These are phyloP conservation scores for Mayetiola destructor DNA, from an alignment of 2,888 invertebrate genomes.

Conservation along the genomic window DNA sequence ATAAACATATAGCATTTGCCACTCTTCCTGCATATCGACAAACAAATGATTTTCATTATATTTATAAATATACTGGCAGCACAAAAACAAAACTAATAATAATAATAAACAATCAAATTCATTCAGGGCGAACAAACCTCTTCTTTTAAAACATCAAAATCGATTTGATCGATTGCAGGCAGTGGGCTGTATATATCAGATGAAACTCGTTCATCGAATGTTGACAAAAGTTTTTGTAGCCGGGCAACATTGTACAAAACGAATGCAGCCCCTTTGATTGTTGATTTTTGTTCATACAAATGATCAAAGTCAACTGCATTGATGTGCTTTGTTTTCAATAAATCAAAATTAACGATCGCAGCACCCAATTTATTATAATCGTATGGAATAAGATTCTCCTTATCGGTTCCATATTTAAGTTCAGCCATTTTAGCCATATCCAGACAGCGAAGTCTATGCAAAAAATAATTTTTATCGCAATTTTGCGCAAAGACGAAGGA, in stretches of 20 bases:
- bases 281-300: neutral
- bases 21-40: slow-evolving; percentile 52
- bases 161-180: slow-evolving; percentile 39
- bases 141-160: slow-evolving; percentile 47
- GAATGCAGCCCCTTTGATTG: slow-evolving; percentile 48
- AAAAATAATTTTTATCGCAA: no score
- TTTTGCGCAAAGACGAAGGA: neutral
- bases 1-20: slow-evolving; percentile 54
- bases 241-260: slow-evolving; percentile 66
- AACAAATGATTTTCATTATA: slow-evolving; percentile 16
- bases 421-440: neutral
- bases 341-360: neutral
- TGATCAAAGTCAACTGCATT: neutral
- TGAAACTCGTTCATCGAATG: slow-evolving; percentile 43
- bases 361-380: neutral
- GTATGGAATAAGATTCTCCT: neutral
- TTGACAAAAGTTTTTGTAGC: slow-evolving; percentile 47
- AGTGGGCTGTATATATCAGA: slow-evolving; percentile 45
- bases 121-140: slow-evolving; percentile 38
- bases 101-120: neutral
- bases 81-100: slow-evolving; percentile 5
- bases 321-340: neutral
- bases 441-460: neutral
- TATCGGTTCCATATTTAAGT: neutral
- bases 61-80: slow-evolving; percentile 13